These are phyloP conservation scores for Micropterix aruncella DNA, from an alignment of 2,888 invertebrate species.

Conservation along the genomic window DNA sequence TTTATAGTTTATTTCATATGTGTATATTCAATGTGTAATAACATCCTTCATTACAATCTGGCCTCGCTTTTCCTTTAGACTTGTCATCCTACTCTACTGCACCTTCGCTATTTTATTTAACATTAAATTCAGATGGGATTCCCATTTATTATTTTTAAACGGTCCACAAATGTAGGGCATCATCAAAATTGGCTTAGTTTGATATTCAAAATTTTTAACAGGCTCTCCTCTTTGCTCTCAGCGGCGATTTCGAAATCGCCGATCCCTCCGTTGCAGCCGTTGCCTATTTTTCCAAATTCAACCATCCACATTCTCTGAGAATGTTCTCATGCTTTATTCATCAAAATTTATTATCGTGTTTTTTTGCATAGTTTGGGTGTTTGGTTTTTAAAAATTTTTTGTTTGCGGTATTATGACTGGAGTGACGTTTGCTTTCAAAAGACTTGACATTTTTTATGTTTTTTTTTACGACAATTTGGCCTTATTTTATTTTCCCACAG, in stretches of 20 bases:
- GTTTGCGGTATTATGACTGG: constrained; percentile 13
- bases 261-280: no score
- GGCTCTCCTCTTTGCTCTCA: constrained; percentile 80
- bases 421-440: constrained; percentile 5
- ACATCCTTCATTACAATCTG: constrained; percentile 7
- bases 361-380: constrained; percentile 11
- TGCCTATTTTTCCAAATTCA: background rate
- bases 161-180: background rate
- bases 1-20: constrained; percentile 1
- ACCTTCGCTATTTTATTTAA: constrained; percentile 40
- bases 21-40: constrained; percentile 2
- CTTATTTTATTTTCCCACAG: constrained; percentile 62
- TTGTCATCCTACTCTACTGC: constrained; percentile 39
- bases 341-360: constrained; percentile 3
- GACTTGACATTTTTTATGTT: constrained; percentile 26
- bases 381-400: constrained; percentile 22
- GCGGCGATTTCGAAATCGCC: constrained; percentile 43
- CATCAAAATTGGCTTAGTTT: background rate
- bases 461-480: constrained; percentile 31
- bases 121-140: constrained; percentile 43
- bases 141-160: constrained; percentile 11
- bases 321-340: background rate
- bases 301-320: background rate
- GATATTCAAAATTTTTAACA: constrained; percentile 45
- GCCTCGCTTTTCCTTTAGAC: constrained; percentile 32